Evolutionary conservation across 2,888 invertebrate species (phyloP), one percentile per base, ranked within the genome.

Genomic region (Hypomecis atomaria): DNA sequence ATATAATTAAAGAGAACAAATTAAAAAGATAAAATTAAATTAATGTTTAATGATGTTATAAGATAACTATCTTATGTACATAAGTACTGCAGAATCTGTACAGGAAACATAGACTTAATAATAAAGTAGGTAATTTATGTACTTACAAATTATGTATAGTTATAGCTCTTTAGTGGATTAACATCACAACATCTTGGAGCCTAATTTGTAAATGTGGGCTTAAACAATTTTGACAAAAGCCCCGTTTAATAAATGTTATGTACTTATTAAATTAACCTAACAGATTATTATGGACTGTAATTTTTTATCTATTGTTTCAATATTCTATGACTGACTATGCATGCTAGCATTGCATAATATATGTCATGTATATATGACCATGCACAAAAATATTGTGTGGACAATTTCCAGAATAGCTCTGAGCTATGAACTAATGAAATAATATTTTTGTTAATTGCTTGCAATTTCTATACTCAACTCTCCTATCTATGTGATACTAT

Each of bases 401-500:
- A 37, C 0, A 52, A 54, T 49, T 49, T 59, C 38, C 44, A 40
- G 33, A 43, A 34, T 49, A 54, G 45, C 38, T 50, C 44, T n/a
- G 36, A 52, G 37, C 59, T 49, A 44, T 47, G 10, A 13, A 8
- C n/a, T 42, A 13, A 54, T 5, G 9, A 38, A 52, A 36, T 52
- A 5, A 2, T 56, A 53, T 56, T 58, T 52, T 65, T 54, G 37
- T 55, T 50, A 63, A 50, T 60, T 60, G 63, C 62, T 66, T 69
- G 62, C 64, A 54, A 62, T 65, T 48, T 63, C 60, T 65, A 62
- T 56, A 66, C 42, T 65, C 43, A 63, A 67, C 59, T 65, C 60
- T 64, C 54, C 62, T 70, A 64, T 66, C 55, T 54, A 65, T 71
- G 69, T 72, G 70, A 71, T 72, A 72, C 67, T 72, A 67, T 59